Evolutionary conservation across 2,113 vertebrate species (phyloP).

Genomic region (Pholis gunnellus): DNA sequence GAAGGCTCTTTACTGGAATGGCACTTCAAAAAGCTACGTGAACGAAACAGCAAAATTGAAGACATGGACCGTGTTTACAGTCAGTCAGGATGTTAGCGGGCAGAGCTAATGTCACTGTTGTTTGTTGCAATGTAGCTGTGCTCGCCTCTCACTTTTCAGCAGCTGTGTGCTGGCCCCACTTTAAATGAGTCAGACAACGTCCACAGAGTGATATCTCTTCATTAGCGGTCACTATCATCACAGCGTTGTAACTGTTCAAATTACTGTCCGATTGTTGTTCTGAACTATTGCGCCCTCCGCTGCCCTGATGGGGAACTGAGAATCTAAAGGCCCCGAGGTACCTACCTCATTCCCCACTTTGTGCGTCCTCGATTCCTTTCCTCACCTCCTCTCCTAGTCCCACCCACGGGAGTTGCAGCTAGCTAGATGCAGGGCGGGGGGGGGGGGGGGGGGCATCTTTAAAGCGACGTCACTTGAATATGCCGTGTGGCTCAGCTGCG

Average conservation of each 20-base stretch:
- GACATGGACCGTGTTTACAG: neutral
- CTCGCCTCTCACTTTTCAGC: neutral
- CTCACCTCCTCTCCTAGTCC: neutral
- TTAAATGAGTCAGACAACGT: too few species aligned
- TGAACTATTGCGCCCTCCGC: slow-evolving; percentile 8
- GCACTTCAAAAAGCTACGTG: neutral
- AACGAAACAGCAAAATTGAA: neutral
- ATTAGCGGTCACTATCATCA: neutral
- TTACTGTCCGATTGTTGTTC: neutral
- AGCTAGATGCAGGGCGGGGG: too few species aligned
- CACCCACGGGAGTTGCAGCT: neutral
- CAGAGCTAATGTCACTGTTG: neutral
- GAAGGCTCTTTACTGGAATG: neutral
- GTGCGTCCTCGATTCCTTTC: neutral
- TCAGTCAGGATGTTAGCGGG: neutral
- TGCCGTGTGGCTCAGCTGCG: neutral
- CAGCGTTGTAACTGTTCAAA: neutral
- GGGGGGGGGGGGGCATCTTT: too few species aligned
- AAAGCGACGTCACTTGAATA: neutral
- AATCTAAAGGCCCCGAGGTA: neutral
- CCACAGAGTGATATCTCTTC: neutral
- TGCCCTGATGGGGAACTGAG: neutral
- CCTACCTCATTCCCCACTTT: neutral
- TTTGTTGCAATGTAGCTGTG: neutral
- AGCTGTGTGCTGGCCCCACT: neutral